A percentile compares a stretch with the other conserved stretches of the same genome.
Evolutionary conservation across 2,888 invertebrate genomes (phyloP).

Genomic region (Orgyia antiqua): DNA sequence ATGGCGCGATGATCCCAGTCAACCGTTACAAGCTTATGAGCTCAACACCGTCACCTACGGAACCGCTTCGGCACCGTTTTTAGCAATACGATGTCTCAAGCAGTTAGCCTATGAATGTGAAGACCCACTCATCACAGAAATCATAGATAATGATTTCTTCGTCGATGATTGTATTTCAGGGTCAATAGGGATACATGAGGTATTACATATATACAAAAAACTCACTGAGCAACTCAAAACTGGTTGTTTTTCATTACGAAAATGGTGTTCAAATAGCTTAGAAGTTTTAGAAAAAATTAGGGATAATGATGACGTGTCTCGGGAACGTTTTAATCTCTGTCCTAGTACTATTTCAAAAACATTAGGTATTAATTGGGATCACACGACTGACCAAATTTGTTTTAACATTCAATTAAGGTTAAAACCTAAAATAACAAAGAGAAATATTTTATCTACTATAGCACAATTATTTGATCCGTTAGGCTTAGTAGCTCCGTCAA

Average conservation of each 20-base stretch:
- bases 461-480: background rate
- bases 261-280: slow-evolving; percentile 5
- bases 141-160: slow-evolving; percentile 2
- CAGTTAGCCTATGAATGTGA: slow-evolving; percentile 1
- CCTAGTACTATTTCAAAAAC: background rate
- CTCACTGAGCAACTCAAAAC: background rate
- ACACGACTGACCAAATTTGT: background rate
- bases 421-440: background rate
- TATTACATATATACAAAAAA: background rate
- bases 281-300: background rate
- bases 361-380: background rate
- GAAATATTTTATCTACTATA: background rate
- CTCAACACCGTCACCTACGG: slow-evolving; percentile 4
- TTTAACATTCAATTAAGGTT: background rate
- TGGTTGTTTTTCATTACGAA: slow-evolving; percentile 6
- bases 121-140: background rate
- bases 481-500: background rate
- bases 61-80: background rate
- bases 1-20: background rate
- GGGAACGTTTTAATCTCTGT: background rate
- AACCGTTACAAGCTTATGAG: background rate
- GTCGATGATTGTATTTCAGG: slow-evolving; percentile 1
- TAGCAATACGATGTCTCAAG: slow-evolving; percentile 1
- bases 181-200: background rate
- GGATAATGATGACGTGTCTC: background rate